These are phyloP conservation scores for Chloroclysta siterata DNA, from an alignment of 2,888 invertebrate genomes.

Conservation along the genomic window DNA sequence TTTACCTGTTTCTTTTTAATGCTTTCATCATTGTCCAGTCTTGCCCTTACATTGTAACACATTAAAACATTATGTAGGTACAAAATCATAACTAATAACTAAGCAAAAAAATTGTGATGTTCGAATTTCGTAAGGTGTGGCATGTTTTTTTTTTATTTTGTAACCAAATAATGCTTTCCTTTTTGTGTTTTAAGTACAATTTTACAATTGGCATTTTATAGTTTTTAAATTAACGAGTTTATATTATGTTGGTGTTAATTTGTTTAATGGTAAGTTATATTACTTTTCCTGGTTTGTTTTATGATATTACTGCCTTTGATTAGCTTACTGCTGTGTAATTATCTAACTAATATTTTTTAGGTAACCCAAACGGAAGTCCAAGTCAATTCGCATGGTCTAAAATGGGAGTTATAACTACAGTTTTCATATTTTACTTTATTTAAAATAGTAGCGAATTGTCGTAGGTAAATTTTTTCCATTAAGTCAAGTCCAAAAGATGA, in stretches of 20 bases:
- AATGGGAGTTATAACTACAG: constrained; percentile 69
- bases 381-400: constrained; percentile 75
- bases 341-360: constrained; percentile 79
- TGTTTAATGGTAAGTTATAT: constrained; percentile 73
- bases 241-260: constrained; percentile 79
- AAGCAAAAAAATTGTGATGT: constrained; percentile 42
- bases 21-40: constrained; percentile 51
- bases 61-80: constrained; percentile 43
- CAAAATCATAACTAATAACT: constrained; percentile 37
- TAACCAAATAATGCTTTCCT: constrained; percentile 41
- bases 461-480: constrained; percentile 49
- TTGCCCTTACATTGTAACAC: constrained; percentile 54
- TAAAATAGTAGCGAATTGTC: constrained; percentile 53
- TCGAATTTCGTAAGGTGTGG: constrained; percentile 41
- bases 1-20: constrained; percentile 40
- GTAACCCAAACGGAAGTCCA: constrained; percentile 83
- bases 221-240: constrained; percentile 53
- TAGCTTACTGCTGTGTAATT: constrained; percentile 58
- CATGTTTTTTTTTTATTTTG: constrained; percentile 43
- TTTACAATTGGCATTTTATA: constrained; percentile 44
- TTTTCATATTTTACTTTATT: constrained; percentile 55
- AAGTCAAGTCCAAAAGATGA: constrained; percentile 72
- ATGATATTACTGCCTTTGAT: constrained; percentile 39
- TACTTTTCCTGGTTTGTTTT: constrained; percentile 49
- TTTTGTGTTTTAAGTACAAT: constrained; percentile 39